Percentiles rank a stretch among this genome's conserved stretches.
Evolutionary conservation across 2,888 invertebrate genomes (phyloP).

Genomic region (Drosophila mercatorum): DNA sequence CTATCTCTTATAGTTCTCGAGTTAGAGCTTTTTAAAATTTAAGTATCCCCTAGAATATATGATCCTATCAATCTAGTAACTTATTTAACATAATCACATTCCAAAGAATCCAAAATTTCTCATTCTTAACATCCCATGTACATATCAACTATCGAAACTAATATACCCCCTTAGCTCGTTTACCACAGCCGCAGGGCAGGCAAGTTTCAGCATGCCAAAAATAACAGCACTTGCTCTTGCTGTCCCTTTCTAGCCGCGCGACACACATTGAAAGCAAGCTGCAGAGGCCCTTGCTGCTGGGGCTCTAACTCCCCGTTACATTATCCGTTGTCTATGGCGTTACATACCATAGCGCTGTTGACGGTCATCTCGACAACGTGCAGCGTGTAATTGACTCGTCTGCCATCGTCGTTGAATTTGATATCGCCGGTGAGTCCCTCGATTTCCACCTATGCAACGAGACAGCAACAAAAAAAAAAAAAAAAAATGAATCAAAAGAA

Average conservation of each 20-base stretch:
- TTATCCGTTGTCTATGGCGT: background rate
- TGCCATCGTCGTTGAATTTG: constrained; percentile 95
- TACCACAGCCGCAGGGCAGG: background rate
- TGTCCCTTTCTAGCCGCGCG: background rate
- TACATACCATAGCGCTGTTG: constrained; percentile 72
- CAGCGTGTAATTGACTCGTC: constrained; percentile 94
- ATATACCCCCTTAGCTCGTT: background rate
- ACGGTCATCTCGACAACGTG: constrained; percentile 96
- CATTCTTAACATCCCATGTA: background rate
- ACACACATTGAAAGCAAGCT: background rate
- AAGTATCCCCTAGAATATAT: too few relatives aligned
- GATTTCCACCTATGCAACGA: constrained; percentile 90
- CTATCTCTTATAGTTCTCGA: background rate
- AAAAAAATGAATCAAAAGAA: background rate
- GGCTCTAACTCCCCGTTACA: background rate
- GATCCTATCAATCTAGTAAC: too few relatives aligned
- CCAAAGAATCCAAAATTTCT: background rate
- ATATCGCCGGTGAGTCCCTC: constrained; percentile 96
- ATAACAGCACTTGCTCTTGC: background rate
- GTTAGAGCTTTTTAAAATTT: background rate
- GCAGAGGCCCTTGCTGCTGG: constrained; percentile 5
- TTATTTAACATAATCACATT: too few relatives aligned
- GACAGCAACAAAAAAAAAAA: background rate
- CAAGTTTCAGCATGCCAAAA: background rate
- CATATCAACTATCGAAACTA: background rate